These are phyloP conservation scores for Spermophilus dauricus DNA, from an alignment of 2,113 vertebrate genomes.

Conservation along the genomic window DNA sequence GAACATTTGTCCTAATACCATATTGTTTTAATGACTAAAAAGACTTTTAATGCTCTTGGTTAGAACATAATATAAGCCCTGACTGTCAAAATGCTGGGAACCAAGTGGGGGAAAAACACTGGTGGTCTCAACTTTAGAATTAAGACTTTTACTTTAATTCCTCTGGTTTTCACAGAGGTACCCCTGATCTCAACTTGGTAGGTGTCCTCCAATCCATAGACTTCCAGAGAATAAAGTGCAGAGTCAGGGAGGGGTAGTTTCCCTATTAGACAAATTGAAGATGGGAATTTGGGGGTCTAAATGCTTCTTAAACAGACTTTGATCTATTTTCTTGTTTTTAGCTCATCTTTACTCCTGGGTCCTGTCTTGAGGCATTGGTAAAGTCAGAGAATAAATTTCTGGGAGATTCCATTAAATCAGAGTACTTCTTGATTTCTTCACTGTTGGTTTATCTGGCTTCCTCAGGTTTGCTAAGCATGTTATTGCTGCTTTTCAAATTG, in stretches of 20 bases:
- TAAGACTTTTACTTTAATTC: not conserved
- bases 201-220: not conserved
- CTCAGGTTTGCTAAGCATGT: not conserved
- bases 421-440: not conserved
- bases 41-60: not conserved
- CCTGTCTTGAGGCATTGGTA: not conserved
- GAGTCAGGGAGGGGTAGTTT: not conserved
- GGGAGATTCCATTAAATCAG: not conserved
- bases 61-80: not conserved
- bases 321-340: not conserved
- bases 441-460: conserved; percentile 28
- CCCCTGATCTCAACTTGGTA: not conserved
- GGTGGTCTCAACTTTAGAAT: conserved; percentile 18
- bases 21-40: not conserved
- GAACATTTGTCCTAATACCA: not conserved
- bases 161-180: not conserved
- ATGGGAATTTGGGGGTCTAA: not conserved
- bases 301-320: not conserved
- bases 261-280: not conserved
- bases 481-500: not conserved
- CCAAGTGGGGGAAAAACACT: not conserved
- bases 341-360: not conserved
- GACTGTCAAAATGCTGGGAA: not conserved
- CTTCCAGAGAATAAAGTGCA: not conserved
- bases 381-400: conserved; percentile 19